phyloP scores from a whole-genome alignment of 2,113 vertebrate genomes.

The Sinocyclocheilus anshuiensis region DNA sequence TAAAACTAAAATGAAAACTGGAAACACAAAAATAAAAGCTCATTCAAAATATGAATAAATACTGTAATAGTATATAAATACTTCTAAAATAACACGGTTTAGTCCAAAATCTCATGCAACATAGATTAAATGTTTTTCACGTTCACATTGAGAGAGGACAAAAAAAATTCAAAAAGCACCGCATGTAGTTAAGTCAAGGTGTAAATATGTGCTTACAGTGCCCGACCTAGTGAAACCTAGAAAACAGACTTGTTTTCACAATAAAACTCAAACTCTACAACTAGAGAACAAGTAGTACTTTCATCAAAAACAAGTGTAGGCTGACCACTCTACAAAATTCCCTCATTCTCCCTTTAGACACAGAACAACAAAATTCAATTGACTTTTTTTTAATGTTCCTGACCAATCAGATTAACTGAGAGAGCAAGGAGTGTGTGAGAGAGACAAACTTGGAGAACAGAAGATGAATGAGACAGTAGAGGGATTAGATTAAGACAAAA shows the following conservation, averaged over 20 bases:
- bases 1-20: too few species aligned
- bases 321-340: constrained; percentile 31
- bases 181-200: neutral
- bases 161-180: neutral
- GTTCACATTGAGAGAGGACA: neutral
- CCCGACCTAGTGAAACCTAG: neutral
- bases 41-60: neutral
- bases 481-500: constrained; percentile 41
- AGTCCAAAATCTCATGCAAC: too few species aligned
- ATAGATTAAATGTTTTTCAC: too few species aligned
- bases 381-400: neutral
- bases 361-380: constrained; percentile 45
- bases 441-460: neutral
- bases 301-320: constrained; percentile 35
- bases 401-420: constrained; percentile 48
- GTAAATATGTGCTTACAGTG: neutral
- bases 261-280: neutral
- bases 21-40: neutral
- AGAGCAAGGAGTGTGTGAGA: neutral
- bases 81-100: too few species aligned
- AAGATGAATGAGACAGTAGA: neutral
- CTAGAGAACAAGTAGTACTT: constrained; percentile 11
- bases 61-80: neutral
- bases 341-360: constrained; percentile 28
- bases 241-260: constrained; percentile 19